phyloP scores from a whole-genome alignment of 2,797 vertebrate species.

The Serranus cabrilla region DNA sequence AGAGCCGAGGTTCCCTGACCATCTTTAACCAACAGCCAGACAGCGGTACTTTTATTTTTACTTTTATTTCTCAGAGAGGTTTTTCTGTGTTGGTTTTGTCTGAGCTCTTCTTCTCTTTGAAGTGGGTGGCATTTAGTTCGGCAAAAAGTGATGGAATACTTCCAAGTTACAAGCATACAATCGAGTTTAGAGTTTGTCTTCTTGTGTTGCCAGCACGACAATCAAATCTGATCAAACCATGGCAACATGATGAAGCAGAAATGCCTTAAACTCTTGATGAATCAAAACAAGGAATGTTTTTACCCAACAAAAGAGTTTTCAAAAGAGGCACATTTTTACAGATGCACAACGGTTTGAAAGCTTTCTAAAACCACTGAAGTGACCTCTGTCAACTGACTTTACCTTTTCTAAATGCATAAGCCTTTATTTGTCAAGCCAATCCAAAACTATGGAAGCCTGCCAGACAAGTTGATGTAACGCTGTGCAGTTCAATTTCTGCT shows the following conservation, averaged over 20 bases:
- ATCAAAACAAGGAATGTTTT: background rate
- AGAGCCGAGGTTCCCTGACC: background rate
- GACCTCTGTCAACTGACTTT: background rate
- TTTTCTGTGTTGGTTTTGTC: too few relatives aligned
- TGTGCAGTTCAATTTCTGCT: background rate
- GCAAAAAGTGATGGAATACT: too few relatives aligned
- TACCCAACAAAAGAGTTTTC: background rate
- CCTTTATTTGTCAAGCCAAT: background rate
- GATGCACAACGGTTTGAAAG: background rate
- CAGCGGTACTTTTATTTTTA: too few relatives aligned
- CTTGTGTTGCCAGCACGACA: too few relatives aligned
- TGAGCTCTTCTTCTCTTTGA: too few relatives aligned
- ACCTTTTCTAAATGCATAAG: background rate
- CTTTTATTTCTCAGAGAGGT: too few relatives aligned
- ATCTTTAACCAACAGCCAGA: background rate
- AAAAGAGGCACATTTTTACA: background rate
- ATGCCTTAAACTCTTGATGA: background rate
- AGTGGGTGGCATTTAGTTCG: too few relatives aligned
- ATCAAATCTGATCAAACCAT: too few relatives aligned
- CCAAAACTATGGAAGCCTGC: background rate
- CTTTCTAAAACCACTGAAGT: background rate
- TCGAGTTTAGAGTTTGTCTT: too few relatives aligned
- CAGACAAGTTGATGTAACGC: background rate
- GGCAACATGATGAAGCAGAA: too few relatives aligned
- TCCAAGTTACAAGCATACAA: too few relatives aligned